Percentiles rank a stretch among this genome's conserved stretches.
phyloP scores from a whole-genome alignment of 2,113 vertebrate genomes.

The Balaeniceps rex region DNA sequence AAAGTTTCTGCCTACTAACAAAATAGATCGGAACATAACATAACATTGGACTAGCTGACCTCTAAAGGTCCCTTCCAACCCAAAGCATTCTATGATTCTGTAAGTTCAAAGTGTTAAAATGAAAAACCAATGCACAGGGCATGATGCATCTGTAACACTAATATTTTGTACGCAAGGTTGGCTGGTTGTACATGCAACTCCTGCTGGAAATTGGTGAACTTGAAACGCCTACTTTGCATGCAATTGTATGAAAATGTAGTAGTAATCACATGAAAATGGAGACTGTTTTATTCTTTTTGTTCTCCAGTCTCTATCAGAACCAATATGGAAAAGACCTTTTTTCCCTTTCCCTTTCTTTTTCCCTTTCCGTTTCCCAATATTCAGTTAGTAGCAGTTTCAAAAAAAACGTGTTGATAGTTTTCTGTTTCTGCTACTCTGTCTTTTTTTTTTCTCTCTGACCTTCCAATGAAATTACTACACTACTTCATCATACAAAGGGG shows the following conservation, averaged over 20 bases:
- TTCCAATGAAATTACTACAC: background rate
- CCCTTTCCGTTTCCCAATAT: background rate
- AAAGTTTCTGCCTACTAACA: background rate
- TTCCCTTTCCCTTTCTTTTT: background rate
- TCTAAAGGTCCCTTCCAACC: no score
- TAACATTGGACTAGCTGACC: no score
- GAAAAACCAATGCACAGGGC: background rate
- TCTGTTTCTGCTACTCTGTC: background rate
- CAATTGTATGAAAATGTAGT: background rate
- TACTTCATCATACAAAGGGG: background rate
- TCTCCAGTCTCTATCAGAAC: background rate
- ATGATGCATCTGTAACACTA: no score
- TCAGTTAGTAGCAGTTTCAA: background rate
- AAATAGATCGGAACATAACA: background rate
- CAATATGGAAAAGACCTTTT: background rate
- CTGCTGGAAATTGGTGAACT: background rate
- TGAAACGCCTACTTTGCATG: background rate
- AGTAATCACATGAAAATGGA: background rate
- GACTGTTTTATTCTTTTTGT: background rate
- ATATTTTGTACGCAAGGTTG: background rate
- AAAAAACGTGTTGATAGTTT: background rate
- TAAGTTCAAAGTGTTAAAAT: background rate
- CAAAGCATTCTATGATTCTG: no score
- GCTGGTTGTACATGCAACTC: background rate
- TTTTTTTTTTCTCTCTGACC: background rate